Conservation (phyloP, 2,888 invertebrate genomes). For the Mythimna vitellina region DNA sequence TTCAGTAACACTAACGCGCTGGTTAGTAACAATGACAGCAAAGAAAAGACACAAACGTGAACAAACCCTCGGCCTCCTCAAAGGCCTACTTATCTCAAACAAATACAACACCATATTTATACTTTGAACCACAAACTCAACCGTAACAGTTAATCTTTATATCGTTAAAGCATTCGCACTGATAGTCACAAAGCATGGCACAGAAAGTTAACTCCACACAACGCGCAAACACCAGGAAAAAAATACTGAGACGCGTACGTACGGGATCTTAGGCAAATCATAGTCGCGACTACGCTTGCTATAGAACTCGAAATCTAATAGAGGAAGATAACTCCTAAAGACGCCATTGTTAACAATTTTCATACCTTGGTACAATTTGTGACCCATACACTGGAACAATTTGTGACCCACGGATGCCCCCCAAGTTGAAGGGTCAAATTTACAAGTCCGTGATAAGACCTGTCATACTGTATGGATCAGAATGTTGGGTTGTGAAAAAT, state of each 20-base stretch:
- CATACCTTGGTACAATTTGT: no score
- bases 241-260: background rate
- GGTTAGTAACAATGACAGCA: conserved; percentile 1
- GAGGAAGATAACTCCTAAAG: background rate
- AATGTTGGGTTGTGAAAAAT: no score
- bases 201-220: conserved; percentile 16
- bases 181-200: conserved; percentile 11
- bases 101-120: conserved; percentile 51
- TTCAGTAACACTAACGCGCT: background rate
- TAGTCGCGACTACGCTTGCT: background rate
- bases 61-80: conserved; percentile 39
- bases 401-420: no score
- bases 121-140: conserved; percentile 39
- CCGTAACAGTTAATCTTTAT: conserved; percentile 62
- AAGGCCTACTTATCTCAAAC: conserved; percentile 46
- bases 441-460: no score
- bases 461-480: no score
- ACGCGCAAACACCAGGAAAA: fast-evolving
- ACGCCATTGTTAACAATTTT: background rate
- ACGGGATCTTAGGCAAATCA: background rate
- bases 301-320: background rate
- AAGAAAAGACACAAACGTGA: background rate
- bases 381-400: no score
- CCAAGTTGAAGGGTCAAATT: no score
- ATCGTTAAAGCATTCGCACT: conserved; percentile 53